These are phyloP conservation scores for Engystomops pustulosus DNA, from an alignment of 2,113 vertebrate genomes.

Conservation along the genomic window DNA sequence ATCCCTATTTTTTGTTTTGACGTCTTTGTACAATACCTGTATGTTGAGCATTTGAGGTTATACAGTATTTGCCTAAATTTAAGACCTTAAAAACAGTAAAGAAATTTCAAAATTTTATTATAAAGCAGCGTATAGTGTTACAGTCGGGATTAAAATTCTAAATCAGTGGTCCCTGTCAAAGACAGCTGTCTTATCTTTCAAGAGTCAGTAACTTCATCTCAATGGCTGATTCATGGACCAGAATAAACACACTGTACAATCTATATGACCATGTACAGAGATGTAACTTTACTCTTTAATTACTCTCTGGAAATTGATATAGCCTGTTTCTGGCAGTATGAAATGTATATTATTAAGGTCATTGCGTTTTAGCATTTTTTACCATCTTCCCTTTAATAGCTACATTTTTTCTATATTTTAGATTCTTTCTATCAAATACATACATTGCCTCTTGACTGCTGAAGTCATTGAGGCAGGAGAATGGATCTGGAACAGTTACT, in stretches of 20 bases:
- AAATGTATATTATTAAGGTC: background rate
- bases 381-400: slow-evolving; percentile 27
- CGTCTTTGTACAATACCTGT: no score
- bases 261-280: background rate
- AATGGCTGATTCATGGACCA: slow-evolving; percentile 33
- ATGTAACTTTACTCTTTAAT: slow-evolving; percentile 15
- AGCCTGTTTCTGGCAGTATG: background rate
- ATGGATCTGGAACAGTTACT: slow-evolving; percentile 55
- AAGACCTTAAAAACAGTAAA: no score
- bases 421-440: slow-evolving; percentile 27
- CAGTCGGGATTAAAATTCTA: slow-evolving; percentile 24
- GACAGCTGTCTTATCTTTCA: slow-evolving; percentile 30
- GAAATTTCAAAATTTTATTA: slow-evolving; percentile 9
- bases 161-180: background rate
- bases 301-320: background rate
- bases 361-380: slow-evolving; percentile 12
- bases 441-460: slow-evolving; percentile 52
- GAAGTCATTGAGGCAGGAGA: slow-evolving; percentile 52
- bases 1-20: no score
- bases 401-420: background rate
- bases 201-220: slow-evolving; percentile 3
- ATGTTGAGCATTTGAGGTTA: no score
- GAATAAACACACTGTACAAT: slow-evolving; percentile 13
- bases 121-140: background rate
- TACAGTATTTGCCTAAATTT: no score